Evolutionary conservation across 2,888 invertebrate species (phyloP), one percentile per base, ranked within the genome.

Genomic region (Autographa pulchrina): DNA sequence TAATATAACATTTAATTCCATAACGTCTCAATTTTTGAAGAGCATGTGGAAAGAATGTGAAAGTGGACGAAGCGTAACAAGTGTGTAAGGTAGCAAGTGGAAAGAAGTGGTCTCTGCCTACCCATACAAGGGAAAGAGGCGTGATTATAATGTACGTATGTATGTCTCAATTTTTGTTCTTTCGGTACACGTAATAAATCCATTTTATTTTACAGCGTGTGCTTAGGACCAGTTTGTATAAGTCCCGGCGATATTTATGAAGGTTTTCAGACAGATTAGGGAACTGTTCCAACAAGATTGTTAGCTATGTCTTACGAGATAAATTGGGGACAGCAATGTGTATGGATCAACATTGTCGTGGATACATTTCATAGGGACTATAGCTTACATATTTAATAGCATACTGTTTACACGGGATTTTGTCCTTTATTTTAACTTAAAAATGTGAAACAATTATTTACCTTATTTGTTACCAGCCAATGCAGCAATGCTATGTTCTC

Each of bases 171-270:
- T 25, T 25, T 61, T 43, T 59, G 64, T 20, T 54, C 16, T 9
- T 32, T 59, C 32, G 59, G 2, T 41, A 13, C 62, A n/a, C 7
- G 43, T 67, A 66, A 74, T 77, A 72, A 68, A 68, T 68, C 75
- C 68, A 9, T 20, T 69, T 70, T 68, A 72, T 63, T 72, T 75
- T 60, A 68, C 60, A 60, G 48, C 31, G 64, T 69, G 59, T 75
- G 52, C 61, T 65, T 75, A 74, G 74, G 67, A 65, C 25, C 14
- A 56, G 72, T 78, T 78, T 71, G 71, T 66, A 52, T 69, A 68
- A 70, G 78, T 58, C 64, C 64, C 56, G 20, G 31, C 32, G 9
- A 70, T 77, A 77, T 82, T 82, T 82, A 82, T 82, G 66, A 62
- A 68, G 70, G 81, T 82, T 61, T 60, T 35, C 41, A 56, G 54